These are phyloP conservation scores for Ennomos fuscantarius DNA, from an alignment of 2,888 invertebrate genomes.

Conservation along the genomic window DNA sequence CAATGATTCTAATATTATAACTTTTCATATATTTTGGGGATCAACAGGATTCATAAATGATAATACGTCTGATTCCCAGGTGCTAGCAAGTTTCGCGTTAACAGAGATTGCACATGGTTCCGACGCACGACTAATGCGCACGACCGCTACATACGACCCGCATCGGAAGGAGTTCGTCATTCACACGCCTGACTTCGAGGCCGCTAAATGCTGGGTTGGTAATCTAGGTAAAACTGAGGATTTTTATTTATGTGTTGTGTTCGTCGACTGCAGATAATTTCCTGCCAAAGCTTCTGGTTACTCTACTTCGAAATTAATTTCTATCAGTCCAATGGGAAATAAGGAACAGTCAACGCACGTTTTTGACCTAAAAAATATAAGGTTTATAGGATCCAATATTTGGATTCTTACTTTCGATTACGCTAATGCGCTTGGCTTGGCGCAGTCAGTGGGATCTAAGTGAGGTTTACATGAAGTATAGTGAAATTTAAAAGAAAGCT, in stretches of 20 bases:
- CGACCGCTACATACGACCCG: constrained; percentile 94
- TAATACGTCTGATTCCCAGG: constrained; percentile 64
- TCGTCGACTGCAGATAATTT: neutral
- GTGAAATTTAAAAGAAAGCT: too few relatives aligned
- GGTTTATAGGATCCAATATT: too few relatives aligned
- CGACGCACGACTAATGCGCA: constrained; percentile 95
- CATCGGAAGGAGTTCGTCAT: constrained; percentile 92
- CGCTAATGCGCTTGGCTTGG: too few relatives aligned
- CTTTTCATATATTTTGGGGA: neutral
- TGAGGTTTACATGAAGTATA: too few relatives aligned
- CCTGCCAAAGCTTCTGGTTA: too few relatives aligned
- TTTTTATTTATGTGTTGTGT: constrained; percentile 46
- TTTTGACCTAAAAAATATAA: too few relatives aligned
- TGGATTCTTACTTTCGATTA: too few relatives aligned
- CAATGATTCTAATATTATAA: too few relatives aligned
- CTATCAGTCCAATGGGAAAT: too few relatives aligned
- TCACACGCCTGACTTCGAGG: constrained; percentile 96
- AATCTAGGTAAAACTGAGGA: constrained; percentile 89
- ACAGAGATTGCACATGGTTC: constrained; percentile 98
- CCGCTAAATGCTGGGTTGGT: constrained; percentile 98
- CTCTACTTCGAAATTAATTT: too few relatives aligned
- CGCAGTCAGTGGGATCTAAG: too few relatives aligned
- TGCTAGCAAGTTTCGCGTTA: constrained; percentile 93
- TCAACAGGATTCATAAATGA: neutral
- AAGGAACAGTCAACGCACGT: too few relatives aligned